Conservation (phyloP, 2,113 vertebrate species). For the Zapornia atra region DNA sequence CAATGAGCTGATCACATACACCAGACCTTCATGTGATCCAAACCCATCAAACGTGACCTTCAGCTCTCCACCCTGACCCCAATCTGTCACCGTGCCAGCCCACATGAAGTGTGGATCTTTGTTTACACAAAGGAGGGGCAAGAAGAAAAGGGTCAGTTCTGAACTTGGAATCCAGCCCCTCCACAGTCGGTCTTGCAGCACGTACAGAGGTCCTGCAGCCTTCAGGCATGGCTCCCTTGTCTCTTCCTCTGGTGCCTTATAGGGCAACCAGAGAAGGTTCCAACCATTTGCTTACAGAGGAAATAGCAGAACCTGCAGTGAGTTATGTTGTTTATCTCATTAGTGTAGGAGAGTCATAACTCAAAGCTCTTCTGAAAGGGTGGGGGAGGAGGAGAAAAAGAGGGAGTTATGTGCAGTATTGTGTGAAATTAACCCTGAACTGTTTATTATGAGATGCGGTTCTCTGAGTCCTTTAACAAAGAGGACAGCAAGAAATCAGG, state of each 20-base stretch:
- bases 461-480: conserved; percentile 48
- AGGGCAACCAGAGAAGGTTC: conserved; percentile 64
- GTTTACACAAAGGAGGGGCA: not conserved
- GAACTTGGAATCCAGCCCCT: not conserved
- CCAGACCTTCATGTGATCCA: not conserved
- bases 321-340: conserved; percentile 82
- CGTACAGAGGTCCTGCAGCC: not conserved
- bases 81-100: not conserved
- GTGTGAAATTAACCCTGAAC: conserved; percentile 75
- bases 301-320: conserved; percentile 68
- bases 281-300: conserved; percentile 66
- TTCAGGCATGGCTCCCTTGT: not conserved
- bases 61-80: not conserved
- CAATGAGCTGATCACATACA: not conserved
- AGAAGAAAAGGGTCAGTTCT: not conserved
- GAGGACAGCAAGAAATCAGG: not conserved
- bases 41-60: not conserved
- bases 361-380: conserved; percentile 62
- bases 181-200: not conserved
- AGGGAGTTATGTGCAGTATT: conserved; percentile 62
- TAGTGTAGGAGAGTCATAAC: conserved; percentile 77
- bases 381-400: not conserved
- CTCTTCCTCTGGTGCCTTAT: conserved; percentile 58
- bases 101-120: not conserved
- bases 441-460: conserved; percentile 34